phyloP scores from a whole-genome alignment of 2,113 vertebrate genomes.

The Oceanodroma tethys region DNA sequence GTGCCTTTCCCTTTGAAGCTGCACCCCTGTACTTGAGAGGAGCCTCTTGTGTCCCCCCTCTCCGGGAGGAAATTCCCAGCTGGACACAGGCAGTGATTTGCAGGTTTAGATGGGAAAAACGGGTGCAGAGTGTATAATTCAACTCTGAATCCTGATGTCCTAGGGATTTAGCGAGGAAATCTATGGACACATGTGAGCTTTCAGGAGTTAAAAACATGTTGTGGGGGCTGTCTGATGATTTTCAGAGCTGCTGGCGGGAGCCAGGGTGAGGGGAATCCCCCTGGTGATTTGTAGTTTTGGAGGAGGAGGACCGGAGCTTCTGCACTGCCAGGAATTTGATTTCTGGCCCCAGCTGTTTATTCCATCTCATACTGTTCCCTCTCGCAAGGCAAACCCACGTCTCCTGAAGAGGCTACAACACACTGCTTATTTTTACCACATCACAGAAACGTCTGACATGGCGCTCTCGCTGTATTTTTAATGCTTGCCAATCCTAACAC shows the following conservation, averaged over 20 bases:
- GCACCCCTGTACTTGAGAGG: not conserved
- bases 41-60: not conserved
- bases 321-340: constrained; percentile 67
- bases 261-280: constrained; percentile 51
- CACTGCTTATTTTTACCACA: constrained; percentile 55
- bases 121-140: not conserved
- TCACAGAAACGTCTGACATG: constrained; percentile 10
- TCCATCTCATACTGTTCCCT: constrained; percentile 26
- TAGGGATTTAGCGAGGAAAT: not conserved
- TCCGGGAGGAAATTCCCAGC: not conserved
- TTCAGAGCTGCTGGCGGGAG: constrained; percentile 61
- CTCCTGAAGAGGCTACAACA: constrained; percentile 62
- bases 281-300: constrained; percentile 66
- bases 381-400: constrained; percentile 38
- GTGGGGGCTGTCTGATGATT: constrained; percentile 41
- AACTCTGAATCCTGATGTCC: not conserved
- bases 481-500: constrained; percentile 65
- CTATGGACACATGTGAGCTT: not conserved
- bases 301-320: constrained; percentile 47
- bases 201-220: constrained; percentile 21
- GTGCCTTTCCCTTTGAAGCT: not conserved
- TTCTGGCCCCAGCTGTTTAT: constrained; percentile 72
- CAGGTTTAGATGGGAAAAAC: not conserved
- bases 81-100: not conserved
- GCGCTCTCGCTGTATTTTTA: not conserved